Base-by-base conservation (phyloP, 1,140 invertebrate genomes). In the Branchinecta lindahli region DNA sequence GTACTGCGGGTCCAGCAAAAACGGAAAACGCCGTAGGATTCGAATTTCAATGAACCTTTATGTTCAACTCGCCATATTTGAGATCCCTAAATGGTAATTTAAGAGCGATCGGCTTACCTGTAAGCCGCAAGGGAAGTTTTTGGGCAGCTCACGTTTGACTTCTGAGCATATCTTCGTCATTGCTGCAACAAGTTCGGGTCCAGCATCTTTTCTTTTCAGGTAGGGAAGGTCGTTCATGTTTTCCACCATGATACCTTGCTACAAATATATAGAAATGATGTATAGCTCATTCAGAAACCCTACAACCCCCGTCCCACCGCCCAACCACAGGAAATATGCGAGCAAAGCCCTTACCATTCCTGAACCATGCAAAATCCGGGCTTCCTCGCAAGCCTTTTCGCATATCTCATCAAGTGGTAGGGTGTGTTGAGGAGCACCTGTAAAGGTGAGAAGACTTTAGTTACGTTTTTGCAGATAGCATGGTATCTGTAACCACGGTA, bases 161-260 rank as follows among this genome's bases (percentile, higher is more conserved):
- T 85, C 83, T 18, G 76, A 74, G 47, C 81, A 82, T 44, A 88
- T 73, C 68, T 81, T 78, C 4, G 87, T 84, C 88, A 93, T 91
- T 52, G 80, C 77, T 5, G 89, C 82, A 1, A 82, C 83, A 18
- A 83, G 82, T 79, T 93, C 90, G 3, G 89, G 86, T 8, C 84
- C 83, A 66, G 87, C 76, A 45, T 84, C 72, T 47, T 78, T 76
- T 1, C 81, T 75, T 72, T 82, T 80, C 3, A 87, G 73, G 74
- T 93, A 93, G 0, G 90, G 91, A 15, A 90, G 75, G 76, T 93
- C 91, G 76, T 91, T 84, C 90, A 92, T 93, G 76, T 93, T 93
- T 79, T 93, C 91, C 3, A 94, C 77, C 10, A 92, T 76, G 3
- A 93, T 78, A 20, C 82, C 87, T 80, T 92, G 87, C 89, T 91